phyloP scores from a whole-genome alignment of 2,113 vertebrate genomes.

The Misgurnus mizolepis region DNA sequence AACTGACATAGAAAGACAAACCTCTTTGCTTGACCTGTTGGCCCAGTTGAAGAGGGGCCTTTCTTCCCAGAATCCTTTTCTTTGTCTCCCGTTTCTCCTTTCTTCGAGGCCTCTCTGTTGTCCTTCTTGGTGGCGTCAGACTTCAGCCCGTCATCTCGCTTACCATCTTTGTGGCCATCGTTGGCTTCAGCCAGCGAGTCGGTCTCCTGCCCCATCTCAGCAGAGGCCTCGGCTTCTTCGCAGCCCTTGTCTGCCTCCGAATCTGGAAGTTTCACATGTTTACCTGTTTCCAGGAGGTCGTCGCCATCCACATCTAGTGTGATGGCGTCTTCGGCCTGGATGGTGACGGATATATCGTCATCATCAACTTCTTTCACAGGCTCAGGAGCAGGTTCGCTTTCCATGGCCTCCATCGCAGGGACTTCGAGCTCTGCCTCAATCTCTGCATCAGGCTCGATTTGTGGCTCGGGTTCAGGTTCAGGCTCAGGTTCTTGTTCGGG shows the following conservation, averaged over 20 bases:
- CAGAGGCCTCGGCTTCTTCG: constrained; percentile 87
- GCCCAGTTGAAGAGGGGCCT: constrained; percentile 97
- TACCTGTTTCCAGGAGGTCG: constrained; percentile 99
- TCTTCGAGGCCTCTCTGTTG: constrained; percentile 93
- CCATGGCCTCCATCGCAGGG: constrained; percentile 86
- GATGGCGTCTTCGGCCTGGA: constrained; percentile 99
- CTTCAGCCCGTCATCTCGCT: constrained; percentile 93
- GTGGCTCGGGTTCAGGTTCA: constrained; percentile 53
- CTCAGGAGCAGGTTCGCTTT: constrained; percentile 84
- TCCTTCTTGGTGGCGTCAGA: constrained; percentile 92
- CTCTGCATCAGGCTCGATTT: constrained; percentile 53
- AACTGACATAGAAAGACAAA: constrained; percentile 99
- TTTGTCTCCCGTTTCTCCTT: constrained; percentile 98
- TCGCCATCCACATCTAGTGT: constrained; percentile 99
- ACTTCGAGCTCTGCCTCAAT: constrained; percentile 61
- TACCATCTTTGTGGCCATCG: constrained; percentile 93
- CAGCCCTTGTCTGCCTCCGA: constrained; percentile 93
- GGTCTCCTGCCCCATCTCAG: constrained; percentile 89
- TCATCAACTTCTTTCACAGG: constrained; percentile 93
- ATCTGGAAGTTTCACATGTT: constrained; percentile 99
- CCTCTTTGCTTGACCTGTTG: constrained; percentile 99
- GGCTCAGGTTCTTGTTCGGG: constrained; percentile 57
- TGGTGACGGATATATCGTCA: constrained; percentile 98
- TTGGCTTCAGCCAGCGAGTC: constrained; percentile 85
- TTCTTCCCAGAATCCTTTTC: constrained; percentile 99